Conservation (phyloP, 2,797 vertebrate species). For the Picus viridis region DNA sequence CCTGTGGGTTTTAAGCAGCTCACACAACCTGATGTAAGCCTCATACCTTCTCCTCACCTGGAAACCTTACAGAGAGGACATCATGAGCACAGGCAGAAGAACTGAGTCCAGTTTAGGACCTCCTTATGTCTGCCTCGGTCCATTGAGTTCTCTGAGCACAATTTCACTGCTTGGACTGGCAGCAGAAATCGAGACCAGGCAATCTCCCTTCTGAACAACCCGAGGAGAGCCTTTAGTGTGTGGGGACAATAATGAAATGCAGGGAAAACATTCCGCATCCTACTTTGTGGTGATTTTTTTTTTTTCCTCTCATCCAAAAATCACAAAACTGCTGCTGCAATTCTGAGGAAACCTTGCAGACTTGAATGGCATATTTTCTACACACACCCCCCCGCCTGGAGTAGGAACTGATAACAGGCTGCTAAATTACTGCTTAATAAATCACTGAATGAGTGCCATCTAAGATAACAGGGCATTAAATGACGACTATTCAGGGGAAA, state of each 20-base stretch:
- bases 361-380: not conserved
- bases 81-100: not conserved
- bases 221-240: not conserved
- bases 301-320: conserved; percentile 20
- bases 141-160: not conserved
- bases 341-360: not conserved
- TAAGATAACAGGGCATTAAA: conserved; percentile 60
- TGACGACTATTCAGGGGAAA: conserved; percentile 9
- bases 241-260: not conserved
- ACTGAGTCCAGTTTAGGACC: not conserved
- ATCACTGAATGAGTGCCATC: conserved; percentile 57
- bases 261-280: conserved; percentile 12
- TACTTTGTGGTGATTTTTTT: not conserved
- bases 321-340: conserved; percentile 30
- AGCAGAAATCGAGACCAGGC: not conserved
- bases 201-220: not conserved
- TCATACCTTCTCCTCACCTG: not conserved
- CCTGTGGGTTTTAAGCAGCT: not conserved
- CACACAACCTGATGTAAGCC: not conserved
- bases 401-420: conserved; percentile 43
- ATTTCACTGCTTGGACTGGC: not conserved
- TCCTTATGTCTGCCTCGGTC: not conserved
- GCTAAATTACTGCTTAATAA: conserved; percentile 65
- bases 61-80: not conserved
- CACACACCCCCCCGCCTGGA: not conserved